Base-by-base conservation (phyloP, 2,113 vertebrate species). In the Sphaerodactylus townsendi region DNA sequence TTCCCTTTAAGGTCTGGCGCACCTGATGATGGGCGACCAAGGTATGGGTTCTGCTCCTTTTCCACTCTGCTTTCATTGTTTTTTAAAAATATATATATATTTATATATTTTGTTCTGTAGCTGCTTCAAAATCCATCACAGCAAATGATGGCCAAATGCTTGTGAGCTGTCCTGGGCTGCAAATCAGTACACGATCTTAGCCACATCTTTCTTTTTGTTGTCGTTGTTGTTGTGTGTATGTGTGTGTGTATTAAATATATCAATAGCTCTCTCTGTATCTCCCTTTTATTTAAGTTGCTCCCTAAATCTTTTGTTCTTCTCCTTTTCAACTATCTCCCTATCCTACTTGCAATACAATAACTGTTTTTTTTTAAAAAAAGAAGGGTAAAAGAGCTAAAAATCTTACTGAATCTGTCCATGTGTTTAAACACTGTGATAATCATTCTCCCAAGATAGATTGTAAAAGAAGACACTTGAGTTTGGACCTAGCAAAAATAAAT, bases 11-110 rank as follows among this genome's bases (percentile, higher is more conserved):
- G 98, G 98, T 99, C 97, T 98, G 97, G 98, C 98, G 96, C 98
- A 99, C 98, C 97, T 99, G 98, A 99, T 99, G 98, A 99, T 99
- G 98, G 98, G 98, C 97, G 98, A 99, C 97, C 98, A 99, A 99
- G 98, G 98, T 99, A 99, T 98, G 98, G 96, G 96, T 96, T 98
- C 96, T 97, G 96, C 96, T 99, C 97, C 96, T 97, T 97, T 96
- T 97, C 97, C 96, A 96, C 96, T 98, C 97, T 96, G 95, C 96
- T 97, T 96, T 94, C 95, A 93, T 96, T 95, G 93, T 96, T 94
- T 93, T 53, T 10, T 76, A 56, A 37, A 25, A 62, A 62, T 9
- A 62, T 56, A 56, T 30, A 59, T 72, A 94, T 92, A 56, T 56
- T 21, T 56, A 53, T 56, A 56, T 93, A 95, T 94, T 94, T 95